Evolutionary conservation across 2,888 invertebrate genomes (phyloP), one percentile per base, ranked within the genome.

Genomic region (Hermaeophaga mercurialis): DNA sequence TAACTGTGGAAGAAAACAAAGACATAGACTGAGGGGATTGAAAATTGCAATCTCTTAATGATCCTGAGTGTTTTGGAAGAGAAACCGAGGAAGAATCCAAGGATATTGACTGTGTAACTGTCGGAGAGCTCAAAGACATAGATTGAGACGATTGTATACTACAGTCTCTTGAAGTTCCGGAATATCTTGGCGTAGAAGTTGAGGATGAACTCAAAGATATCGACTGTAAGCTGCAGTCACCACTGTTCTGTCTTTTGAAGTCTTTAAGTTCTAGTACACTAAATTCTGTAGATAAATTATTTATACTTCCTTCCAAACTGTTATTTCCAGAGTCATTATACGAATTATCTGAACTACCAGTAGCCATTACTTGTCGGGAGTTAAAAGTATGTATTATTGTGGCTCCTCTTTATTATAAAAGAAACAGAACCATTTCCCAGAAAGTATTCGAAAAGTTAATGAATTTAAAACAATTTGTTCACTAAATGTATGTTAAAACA

Each of bases 261-360:
- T 17, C 36, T 36, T 9, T 31, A 12, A 31, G n/a, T 12, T 31
- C 31, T 6, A 84, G 78, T 71, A 86, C 81, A 58, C 87, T 87
- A 61, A 85, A 82, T 68, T 88, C 88, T 62, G 88, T 79, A 24
- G 87, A 84, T 57, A 88, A 74, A 60, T 79, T 85, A 70, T 84
- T 84, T 46, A 70, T 67, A 46, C 69, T 73, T 46, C 72, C 70
- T 45, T 68, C 68, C 50, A 71, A 65, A 53, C 73, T 75, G 45
- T 34, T 61, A 45, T 61, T 64, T 33, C 69, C 70, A 22, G 61
- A 75, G 58, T 77, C 77, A 59, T 72, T 75, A 44, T 74, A 73
- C 3, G 76, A 75, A 60, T 75, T 77, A n/a, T 70, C 72, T 31
- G 70, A 64, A 61, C 67, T 67, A 54, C 66, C 70, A 54, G 36